Base-by-base conservation (phyloP, 2,113 vertebrate species). In the Sciurus niger region DNA sequence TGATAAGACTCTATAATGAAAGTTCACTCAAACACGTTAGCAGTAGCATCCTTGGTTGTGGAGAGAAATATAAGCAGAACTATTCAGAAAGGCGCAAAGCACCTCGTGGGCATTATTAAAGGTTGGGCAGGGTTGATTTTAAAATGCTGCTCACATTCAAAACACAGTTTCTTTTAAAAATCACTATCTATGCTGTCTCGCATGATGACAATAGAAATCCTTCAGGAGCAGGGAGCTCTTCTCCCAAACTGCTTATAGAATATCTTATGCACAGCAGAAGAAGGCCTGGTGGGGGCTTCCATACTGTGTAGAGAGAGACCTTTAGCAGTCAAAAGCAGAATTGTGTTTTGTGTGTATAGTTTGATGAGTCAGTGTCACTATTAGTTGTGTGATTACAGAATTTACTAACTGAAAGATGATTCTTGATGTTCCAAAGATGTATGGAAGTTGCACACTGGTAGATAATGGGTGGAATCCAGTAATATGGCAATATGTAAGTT, bases 1-100 rank as follows among this genome's bases (percentile, higher is more conserved):
- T 11, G 98, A 97, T 94, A 98, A 97, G 96, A 94, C 87, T 90
- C 60, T 30, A 37, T 89, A 90, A 46, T 93, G 89, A 76, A 93
- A 90, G 72, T 88, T 94, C 87, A 68, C 67, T 82, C 55, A 65
- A 63, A 55, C 76, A 74, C 2, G 2, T 65, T 82, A 58, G 84
- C 60, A 67, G 25, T 4, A 28, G 89, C 82, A 95, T 84, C 84
- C 55, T 83, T 0, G 9, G 28, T 70, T 48, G 8, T 2, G 0
- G 25, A 84, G 93, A 84, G 78, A 96, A 94, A 88, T 82, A 32
- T 24, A 90, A 95, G 94, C 94, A 79, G 93, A 88, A 91, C 60
- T 76, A 16, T 96, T 72, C 65, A 37, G 84, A 68, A 80, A 97
- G 87, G 72, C 92, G 58, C 37, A 83, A 40, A 94, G 63, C 85